Conservation (phyloP, 2,888 invertebrate species). For the Harpagoxenus sublaevis region DNA sequence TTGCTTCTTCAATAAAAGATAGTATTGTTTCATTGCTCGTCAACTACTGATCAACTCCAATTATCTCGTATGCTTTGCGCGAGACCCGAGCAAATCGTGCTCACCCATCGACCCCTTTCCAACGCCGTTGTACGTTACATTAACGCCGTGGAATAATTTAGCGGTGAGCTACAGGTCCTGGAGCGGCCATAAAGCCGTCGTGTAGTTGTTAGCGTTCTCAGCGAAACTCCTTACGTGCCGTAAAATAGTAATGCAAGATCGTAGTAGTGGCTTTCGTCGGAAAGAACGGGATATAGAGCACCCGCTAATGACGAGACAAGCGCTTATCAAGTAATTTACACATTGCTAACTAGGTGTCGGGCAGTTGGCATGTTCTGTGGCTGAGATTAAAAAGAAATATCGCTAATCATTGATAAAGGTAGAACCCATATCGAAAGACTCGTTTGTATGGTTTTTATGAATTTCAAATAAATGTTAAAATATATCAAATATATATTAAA, state of each 20-base stretch:
- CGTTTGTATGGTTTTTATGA: not conserved
- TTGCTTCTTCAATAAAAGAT: not conserved
- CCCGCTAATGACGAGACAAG: constrained; percentile 13
- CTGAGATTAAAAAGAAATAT: constrained; percentile 9
- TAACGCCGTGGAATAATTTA: constrained; percentile 54
- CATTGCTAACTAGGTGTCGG: not conserved
- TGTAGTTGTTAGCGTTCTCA: constrained; percentile 46
- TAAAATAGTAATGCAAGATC: constrained; percentile 52
- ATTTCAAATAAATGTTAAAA: not conserved
- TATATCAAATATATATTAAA: not conserved
- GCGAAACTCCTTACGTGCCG: constrained; percentile 44
- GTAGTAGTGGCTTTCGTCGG: not conserved
- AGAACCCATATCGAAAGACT: not conserved
- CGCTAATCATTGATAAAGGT: not conserved
- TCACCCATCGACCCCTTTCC: constrained; percentile 42
- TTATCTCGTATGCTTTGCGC: constrained; percentile 5
- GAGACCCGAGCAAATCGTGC: constrained; percentile 35
- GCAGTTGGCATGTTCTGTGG: not conserved
- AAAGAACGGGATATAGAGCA: constrained; percentile 24
- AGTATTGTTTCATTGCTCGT: not conserved
- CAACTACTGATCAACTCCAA: not conserved
- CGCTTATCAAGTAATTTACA: constrained; percentile 44
- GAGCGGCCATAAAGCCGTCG: constrained; percentile 44
- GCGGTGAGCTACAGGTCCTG: constrained; percentile 51
- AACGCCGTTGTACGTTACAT: constrained; percentile 39